Base-by-base conservation (phyloP, 2,797 vertebrate genomes). In the Microctenopoma steveboyesi region DNA sequence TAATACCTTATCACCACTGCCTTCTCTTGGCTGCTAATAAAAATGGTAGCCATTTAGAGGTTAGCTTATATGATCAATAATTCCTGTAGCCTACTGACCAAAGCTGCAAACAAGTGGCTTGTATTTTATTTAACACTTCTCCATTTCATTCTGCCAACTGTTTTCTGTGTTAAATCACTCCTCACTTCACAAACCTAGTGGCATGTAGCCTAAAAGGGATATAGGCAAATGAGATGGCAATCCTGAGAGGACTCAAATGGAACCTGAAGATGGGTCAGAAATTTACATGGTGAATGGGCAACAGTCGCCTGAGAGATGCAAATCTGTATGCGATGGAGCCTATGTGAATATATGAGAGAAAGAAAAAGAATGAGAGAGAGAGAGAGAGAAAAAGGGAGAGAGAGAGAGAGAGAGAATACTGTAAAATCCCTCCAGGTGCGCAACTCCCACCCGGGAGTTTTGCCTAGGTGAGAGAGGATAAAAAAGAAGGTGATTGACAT, bases 401-500 rank as follows among this genome's bases (percentile, higher is more conserved):
- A 69, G 28, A 42, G n/a, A 69, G 53, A 69, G 55, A 27, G 53
- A 49, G 59, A 64, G 59, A 45, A 47, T 63, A 73, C 13, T 62
- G 60, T 28, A 70, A 83, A 89, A 89, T 88, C 78, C 88, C 74
- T 73, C 65, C 69, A 84, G 78, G 82, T 83, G 72, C 8, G 12
- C 75, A 52, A 82, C 82, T 33, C 72, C 81, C 90, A 85, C 85
- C 60, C 7, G 87, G 86, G 86, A 91, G 67, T 40, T 66, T 70
- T 48, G 86, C 83, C 85, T 83, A 60, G 45, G 85, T 80, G 79
- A 72, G 49, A 72, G 56, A 48, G 86, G 80, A 91, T 87, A 86
- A 88, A 33, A 90, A 85, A 79, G 52, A 79, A 74, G 57, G 83
- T 89, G 90, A 90, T 87, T 91, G 91, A 88, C 87, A 89, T 89